Percentiles rank a stretch among this genome's conserved stretches.
phyloP scores from a whole-genome alignment of 2,888 invertebrate species.

The Pediacus dermestoides region DNA sequence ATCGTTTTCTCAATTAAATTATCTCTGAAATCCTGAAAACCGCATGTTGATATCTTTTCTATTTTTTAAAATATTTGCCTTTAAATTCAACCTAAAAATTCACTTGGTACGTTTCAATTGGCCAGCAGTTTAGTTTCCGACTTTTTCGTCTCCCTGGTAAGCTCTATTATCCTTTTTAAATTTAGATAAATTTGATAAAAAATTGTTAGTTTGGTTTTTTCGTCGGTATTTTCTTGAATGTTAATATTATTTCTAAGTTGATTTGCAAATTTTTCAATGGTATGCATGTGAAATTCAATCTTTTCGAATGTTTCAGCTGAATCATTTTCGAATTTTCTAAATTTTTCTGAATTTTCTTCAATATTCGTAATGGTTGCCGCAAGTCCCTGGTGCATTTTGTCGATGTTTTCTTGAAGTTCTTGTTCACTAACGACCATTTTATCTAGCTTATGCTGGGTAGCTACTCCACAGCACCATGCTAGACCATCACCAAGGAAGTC shows the following conservation, averaged over 20 bases:
- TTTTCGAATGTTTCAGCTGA: slow-evolving; percentile 4
- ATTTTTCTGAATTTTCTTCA: slow-evolving; percentile 8
- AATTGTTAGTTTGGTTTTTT: slow-evolving; percentile 9
- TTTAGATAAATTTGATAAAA: slow-evolving; percentile 4
- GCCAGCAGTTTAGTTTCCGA: no score
- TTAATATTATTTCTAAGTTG: no score
- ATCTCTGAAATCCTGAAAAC: no score
- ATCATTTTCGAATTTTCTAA: slow-evolving; percentile 9
- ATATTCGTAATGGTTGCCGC: slow-evolving; percentile 3
- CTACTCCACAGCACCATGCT: no score
- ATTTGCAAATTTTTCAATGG: slow-evolving; percentile 8
- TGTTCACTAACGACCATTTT: slow-evolving; percentile 6
- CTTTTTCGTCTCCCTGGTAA: slow-evolving; percentile 4
- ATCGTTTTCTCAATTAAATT: no score
- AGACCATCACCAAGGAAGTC: slow-evolving; percentile 14
- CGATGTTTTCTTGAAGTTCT: slow-evolving; percentile 7
- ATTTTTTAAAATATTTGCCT: no score
- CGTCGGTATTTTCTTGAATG: slow-evolving; percentile 1
- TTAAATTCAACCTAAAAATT: no score
- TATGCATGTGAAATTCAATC: slow-evolving; percentile 9
- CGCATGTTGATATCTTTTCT: no score
- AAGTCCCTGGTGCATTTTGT: slow-evolving; percentile 8
- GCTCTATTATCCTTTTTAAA: slow-evolving; percentile 9
- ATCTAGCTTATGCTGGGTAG: no score
- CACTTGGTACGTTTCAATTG: no score